phyloP scores from a whole-genome alignment of 2,113 vertebrate species.

The Tragelaphus imberbis region DNA sequence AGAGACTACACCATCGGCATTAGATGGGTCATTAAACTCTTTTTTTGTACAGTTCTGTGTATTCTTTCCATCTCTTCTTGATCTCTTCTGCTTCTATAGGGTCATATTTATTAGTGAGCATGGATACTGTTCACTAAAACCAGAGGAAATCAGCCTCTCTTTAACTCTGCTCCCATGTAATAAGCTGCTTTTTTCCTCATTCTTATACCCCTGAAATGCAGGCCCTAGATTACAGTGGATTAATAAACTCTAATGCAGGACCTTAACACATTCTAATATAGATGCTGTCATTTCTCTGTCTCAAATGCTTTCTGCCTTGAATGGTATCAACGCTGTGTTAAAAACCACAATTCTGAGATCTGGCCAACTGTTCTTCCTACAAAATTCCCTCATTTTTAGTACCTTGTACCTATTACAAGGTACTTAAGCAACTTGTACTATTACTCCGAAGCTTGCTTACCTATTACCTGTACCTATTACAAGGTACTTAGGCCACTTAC shows the following conservation, averaged over 20 bases:
- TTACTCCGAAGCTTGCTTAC: neutral
- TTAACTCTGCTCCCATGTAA: neutral
- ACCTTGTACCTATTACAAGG: neutral
- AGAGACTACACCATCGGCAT: neutral
- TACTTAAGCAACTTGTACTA: neutral
- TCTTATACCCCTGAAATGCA: neutral
- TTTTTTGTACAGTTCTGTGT: neutral
- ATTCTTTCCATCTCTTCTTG: neutral
- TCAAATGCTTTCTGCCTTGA: neutral
- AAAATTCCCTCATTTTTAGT: neutral
- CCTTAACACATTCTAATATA: neutral
- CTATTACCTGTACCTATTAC: neutral
- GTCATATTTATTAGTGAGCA: neutral
- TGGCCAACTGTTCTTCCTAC: neutral
- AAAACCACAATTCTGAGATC: neutral
- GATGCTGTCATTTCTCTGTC: neutral
- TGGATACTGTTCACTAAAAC: neutral
- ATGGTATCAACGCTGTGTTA: neutral
- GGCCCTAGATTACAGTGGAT: neutral
- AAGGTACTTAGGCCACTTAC: neutral
- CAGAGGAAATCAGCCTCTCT: neutral
- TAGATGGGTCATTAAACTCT: neutral
- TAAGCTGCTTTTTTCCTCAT: neutral
- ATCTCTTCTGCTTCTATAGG: neutral
- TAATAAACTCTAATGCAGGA: neutral